These are phyloP conservation scores for Schizaphis graminum DNA, from an alignment of 2,888 invertebrate species.

Conservation along the genomic window DNA sequence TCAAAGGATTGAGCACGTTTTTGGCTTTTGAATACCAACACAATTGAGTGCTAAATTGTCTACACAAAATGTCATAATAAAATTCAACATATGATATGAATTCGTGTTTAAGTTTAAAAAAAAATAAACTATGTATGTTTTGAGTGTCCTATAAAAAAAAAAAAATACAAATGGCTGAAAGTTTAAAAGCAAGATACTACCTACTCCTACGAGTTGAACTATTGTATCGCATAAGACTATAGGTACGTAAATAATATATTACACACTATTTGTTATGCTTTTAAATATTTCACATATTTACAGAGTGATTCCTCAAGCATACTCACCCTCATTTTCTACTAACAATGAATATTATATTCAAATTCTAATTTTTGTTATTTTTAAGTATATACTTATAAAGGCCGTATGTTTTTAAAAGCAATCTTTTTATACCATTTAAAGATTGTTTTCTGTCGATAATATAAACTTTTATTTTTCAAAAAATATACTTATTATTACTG, in stretches of 20 bases:
- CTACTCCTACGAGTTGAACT: background rate
- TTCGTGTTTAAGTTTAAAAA: background rate
- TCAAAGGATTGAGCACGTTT: background rate
- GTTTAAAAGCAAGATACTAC: background rate
- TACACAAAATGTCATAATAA: background rate
- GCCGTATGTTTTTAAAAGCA: background rate
- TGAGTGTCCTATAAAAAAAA: background rate
- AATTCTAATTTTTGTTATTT: background rate
- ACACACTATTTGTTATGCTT: background rate
- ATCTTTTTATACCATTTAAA: background rate
- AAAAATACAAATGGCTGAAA: background rate
- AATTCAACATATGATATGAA: background rate
- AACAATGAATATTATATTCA: background rate
- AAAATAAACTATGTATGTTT: background rate
- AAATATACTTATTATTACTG: no score
- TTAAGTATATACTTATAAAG: background rate
- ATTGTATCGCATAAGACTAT: background rate
- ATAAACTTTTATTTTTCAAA: background rate
- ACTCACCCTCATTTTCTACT: background rate
- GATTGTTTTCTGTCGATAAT: background rate
- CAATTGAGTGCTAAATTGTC: background rate
- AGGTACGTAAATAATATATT: background rate
- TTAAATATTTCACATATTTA: background rate
- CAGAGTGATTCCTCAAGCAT: background rate
- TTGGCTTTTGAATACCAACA: constrained; percentile 16